Evolutionary conservation across 2,113 vertebrate species (phyloP).

Genomic region (Melierax canorus): DNA sequence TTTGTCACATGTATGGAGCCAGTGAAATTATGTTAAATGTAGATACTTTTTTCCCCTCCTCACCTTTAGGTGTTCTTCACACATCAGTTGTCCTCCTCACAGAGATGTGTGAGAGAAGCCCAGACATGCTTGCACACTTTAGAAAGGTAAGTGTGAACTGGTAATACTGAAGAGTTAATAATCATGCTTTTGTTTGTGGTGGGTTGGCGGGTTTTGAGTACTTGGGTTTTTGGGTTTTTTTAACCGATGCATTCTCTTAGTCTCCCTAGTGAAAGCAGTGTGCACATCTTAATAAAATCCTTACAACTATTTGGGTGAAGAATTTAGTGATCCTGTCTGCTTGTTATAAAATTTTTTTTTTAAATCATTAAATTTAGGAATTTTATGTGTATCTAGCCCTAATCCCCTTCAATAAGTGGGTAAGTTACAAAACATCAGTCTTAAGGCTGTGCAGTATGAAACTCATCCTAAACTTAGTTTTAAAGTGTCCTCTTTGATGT

Average conservation of each 20-base stretch:
- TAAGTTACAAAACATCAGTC: not conserved
- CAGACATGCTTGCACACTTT: conserved; percentile 97
- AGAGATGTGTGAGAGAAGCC: conserved; percentile 99
- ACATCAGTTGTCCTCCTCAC: conserved; percentile 98
- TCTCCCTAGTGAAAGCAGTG: not conserved
- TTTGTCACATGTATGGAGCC: not conserved
- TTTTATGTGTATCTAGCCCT: not conserved
- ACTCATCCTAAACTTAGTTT: not conserved
- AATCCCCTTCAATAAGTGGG: not conserved
- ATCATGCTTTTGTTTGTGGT: not conserved
- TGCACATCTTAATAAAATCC: not conserved
- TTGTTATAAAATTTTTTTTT: not conserved
- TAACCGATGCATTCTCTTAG: accelerated
- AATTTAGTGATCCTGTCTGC: not conserved
- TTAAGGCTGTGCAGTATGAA: not conserved
- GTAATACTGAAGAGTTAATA: not conserved
- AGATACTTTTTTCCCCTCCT: not conserved
- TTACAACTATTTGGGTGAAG: not conserved
- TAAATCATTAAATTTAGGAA: not conserved
- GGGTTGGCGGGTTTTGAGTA: not conserved
- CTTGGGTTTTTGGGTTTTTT: not conserved
- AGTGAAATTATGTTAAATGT: not conserved
- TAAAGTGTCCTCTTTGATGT: not conserved
- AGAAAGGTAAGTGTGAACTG: conserved; percentile 85
- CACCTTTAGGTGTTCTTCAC: conserved; percentile 90